These are phyloP conservation scores for Timema podura DNA, from an alignment of 2,888 invertebrate genomes.

Conservation along the genomic window DNA sequence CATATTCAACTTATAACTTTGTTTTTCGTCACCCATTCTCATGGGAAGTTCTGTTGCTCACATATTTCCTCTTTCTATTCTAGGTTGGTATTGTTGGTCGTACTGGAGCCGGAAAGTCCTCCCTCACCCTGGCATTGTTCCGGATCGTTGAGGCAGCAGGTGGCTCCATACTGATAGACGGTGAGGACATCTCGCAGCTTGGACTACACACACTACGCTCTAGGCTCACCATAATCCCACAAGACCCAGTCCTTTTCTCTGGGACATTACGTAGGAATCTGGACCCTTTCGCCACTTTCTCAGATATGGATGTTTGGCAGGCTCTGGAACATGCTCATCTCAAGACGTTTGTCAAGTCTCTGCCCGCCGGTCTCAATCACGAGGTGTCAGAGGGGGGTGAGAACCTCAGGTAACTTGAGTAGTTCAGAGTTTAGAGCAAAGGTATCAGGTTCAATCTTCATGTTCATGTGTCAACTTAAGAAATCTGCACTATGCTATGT, in stretches of 20 bases:
- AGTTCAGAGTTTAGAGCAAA: too few species aligned
- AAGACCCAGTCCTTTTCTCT: conserved; percentile 94
- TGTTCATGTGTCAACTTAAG: too few species aligned
- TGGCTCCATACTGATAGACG: conserved; percentile 81
- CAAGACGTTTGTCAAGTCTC: conserved; percentile 73
- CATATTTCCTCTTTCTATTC: conserved; percentile 14
- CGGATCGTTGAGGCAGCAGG: conserved; percentile 82
- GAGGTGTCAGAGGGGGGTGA: conserved; percentile 86
- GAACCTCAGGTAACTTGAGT: conserved; percentile 51
- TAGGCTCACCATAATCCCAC: conserved; percentile 71
- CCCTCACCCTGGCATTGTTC: conserved; percentile 81
- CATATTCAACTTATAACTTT: too few species aligned
- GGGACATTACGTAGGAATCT: conserved; percentile 87
- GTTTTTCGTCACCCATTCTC: too few species aligned
- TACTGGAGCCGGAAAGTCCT: conserved; percentile 90
- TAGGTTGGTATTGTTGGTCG: conserved; percentile 81
- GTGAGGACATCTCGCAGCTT: conserved; percentile 71
- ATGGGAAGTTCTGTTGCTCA: too few species aligned
- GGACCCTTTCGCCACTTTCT: conserved; percentile 78
- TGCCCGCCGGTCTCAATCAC: conserved; percentile 73
- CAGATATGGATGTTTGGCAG: conserved; percentile 82
- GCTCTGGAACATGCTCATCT: conserved; percentile 88
- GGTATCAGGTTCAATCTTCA: too few species aligned
- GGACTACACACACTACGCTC: conserved; percentile 83
- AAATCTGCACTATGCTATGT: too few species aligned